Base-by-base conservation (phyloP, 2,888 invertebrate genomes). In the Elmis aenea region DNA sequence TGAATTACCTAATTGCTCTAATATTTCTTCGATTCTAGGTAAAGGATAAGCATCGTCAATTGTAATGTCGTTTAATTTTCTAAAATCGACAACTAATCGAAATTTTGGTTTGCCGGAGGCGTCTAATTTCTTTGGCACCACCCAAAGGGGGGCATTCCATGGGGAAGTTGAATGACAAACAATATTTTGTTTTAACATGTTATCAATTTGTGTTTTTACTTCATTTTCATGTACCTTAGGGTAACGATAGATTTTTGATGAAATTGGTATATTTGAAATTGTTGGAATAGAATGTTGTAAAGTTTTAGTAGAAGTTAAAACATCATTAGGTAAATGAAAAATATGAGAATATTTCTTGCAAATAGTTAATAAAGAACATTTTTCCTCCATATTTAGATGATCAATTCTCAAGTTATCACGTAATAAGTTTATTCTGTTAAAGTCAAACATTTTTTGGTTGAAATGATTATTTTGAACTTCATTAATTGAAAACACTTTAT, bases 141-240 rank as follows among this genome's bases (percentile, higher is more conserved):
- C 35, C 48, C 48, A 50, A 2, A 52, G 15, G n/a, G 54, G 51
- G 4, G 45, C 40, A 30, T 44, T 48, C 36, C 47, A 57, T 4
- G 52, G 54, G 15, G 46, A 54, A 32, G 26, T 46, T 1, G 50
- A 51, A 12, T 42, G 39, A 48, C 38, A 34, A 18, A 58, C 55
- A 16, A 58, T 57, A 12, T 46, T 36, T 41, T 57, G 40, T 25
- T 40, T 28, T 16, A 50, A 21, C 44, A 52, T 54, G 44, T 55
- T 48, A 1, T 34, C 2, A 5, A 59, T 54, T 51, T 59, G 53
- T 13, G 41, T 45, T 5, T 55, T 32, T 11, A 59, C 47, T 39
- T 59, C 58, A 13, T 42, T 29, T 45, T 59, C 57, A 34, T 55
- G 55, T 8, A 50, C 31, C 41, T 59, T 45, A 5, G 54, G 58